Evolutionary conservation across 2,113 vertebrate genomes (phyloP).

Genomic region (Axis porcinus): DNA sequence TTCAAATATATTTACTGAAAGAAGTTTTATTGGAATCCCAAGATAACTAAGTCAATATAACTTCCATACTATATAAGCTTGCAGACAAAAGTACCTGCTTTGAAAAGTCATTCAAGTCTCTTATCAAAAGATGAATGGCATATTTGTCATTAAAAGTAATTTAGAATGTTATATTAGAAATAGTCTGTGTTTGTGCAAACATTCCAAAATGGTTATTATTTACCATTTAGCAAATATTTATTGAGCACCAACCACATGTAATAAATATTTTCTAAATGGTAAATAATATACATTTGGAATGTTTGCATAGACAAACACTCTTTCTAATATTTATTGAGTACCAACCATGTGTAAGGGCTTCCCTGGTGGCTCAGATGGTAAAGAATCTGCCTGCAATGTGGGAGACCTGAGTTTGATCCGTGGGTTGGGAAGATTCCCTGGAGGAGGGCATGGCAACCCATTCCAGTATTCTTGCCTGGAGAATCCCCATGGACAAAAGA

Average conservation of each 20-base stretch:
- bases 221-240: not conserved
- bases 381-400: not conserved
- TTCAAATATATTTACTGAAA: not conserved
- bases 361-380: not conserved
- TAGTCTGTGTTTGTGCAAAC: not conserved
- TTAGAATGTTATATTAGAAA: not conserved
- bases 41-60: constrained; percentile 12
- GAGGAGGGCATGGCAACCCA: not conserved
- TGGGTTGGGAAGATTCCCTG: not conserved
- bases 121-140: not conserved
- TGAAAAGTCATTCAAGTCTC: not conserved
- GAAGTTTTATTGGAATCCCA: not conserved
- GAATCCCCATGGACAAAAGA: not conserved
- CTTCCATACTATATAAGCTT: constrained; percentile 20
- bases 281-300: not conserved
- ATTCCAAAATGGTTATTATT: not conserved
- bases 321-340: not conserved
- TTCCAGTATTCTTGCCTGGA: not conserved
- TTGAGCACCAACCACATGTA: not conserved
- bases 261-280: not conserved
- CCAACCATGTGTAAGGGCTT: not conserved
- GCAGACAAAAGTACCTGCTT: not conserved
- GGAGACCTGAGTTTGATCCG: not conserved
- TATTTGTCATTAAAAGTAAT: not conserved
- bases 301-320: not conserved